Conservation (phyloP, 2,113 vertebrate species). For the Fulmarus glacialis region DNA sequence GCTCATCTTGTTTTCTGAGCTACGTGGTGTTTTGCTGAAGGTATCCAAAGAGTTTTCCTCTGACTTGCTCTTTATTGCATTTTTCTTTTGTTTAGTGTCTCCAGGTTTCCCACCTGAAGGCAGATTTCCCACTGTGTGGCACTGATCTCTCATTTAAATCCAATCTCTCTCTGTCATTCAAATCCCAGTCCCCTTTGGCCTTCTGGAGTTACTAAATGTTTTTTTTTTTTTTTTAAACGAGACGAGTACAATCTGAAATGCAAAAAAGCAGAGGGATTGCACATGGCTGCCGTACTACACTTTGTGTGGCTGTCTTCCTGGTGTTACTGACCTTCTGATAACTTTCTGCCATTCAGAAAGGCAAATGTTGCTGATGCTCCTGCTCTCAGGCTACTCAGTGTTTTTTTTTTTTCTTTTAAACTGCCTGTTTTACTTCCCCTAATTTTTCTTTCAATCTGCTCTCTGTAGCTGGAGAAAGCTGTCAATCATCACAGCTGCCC, state of each 20-base stretch:
- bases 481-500: not conserved
- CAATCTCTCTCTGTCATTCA: not conserved
- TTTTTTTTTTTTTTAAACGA: not conserved
- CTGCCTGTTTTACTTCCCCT: not conserved
- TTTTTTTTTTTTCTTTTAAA: not conserved
- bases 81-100: not conserved
- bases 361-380: not conserved
- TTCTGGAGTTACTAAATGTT: not conserved
- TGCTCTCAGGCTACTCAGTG: not conserved
- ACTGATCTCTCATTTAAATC: not conserved
- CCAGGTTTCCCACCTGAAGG: not conserved
- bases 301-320: not conserved
- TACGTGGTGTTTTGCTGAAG: not conserved
- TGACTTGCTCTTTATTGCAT: not conserved
- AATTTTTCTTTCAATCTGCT: not conserved
- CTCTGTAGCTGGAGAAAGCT: not conserved
- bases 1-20: not conserved
- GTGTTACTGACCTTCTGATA: not conserved
- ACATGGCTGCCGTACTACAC: accelerated
- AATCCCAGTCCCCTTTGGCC: not conserved
- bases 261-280: not conserved
- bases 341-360: not conserved
- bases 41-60: not conserved
- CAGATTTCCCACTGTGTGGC: not conserved
- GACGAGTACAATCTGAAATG: not conserved